Conservation (phyloP, 2,888 invertebrate species). For the Cheilosia soror region DNA sequence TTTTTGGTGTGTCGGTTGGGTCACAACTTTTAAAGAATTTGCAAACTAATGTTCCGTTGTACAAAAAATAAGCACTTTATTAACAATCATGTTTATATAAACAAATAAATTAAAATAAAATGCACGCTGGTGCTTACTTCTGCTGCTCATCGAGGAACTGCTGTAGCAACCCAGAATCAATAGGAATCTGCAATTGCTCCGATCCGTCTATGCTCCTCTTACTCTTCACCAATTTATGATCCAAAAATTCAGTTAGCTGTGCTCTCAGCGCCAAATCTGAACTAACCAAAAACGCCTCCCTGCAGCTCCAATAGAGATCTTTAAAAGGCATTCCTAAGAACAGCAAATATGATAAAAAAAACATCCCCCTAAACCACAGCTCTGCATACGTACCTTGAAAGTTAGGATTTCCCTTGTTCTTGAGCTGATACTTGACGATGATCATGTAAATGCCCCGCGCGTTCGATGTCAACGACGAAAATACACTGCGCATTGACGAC, state of each 20-base stretch:
- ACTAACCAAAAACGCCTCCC: slow-evolving; percentile 96
- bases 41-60: neutral
- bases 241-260: slow-evolving; percentile 96
- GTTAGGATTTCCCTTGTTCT: slow-evolving; percentile 88
- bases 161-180: slow-evolving; percentile 89
- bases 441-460: slow-evolving; percentile 93
- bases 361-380: neutral
- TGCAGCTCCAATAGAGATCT: slow-evolving; percentile 92
- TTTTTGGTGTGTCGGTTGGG: no score
- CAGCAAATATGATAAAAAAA: neutral
- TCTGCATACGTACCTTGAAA: slow-evolving; percentile 87
- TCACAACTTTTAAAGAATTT: neutral
- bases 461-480: slow-evolving; percentile 94
- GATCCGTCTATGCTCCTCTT: slow-evolving; percentile 92
- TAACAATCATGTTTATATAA: slow-evolving; percentile 30
- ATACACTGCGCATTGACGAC: slow-evolving; percentile 94
- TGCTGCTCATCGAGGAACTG: slow-evolving; percentile 88
- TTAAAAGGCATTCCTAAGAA: slow-evolving; percentile 92
- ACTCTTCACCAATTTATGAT: slow-evolving; percentile 95
- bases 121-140: slow-evolving; percentile 76
- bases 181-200: slow-evolving; percentile 92
- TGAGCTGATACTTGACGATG: slow-evolving; percentile 92
- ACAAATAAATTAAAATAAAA: slow-evolving; percentile 58
- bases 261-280: slow-evolving; percentile 95
- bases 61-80: slow-evolving; percentile 20